phyloP scores from a whole-genome alignment of 2,888 invertebrate species.

The Tholera decimalis region DNA sequence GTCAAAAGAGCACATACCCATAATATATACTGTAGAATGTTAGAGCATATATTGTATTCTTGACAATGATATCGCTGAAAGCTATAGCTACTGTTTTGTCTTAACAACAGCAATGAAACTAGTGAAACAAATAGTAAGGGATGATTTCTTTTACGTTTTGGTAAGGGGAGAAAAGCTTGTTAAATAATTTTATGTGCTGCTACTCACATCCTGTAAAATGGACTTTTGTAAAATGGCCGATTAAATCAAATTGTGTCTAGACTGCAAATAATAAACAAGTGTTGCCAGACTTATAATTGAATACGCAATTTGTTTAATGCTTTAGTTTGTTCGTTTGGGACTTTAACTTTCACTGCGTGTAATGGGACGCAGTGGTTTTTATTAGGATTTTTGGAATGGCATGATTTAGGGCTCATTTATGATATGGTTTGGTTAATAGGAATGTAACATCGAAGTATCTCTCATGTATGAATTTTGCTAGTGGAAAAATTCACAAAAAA shows the following conservation, averaged over 20 bases:
- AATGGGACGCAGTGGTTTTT: constrained; percentile 5
- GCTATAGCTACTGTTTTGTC: too few relatives aligned
- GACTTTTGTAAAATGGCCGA: constrained; percentile 78
- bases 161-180: constrained; percentile 78
- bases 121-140: constrained; percentile 68
- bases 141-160: constrained; percentile 76
- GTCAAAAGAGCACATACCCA: too few relatives aligned
- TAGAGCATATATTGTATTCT: too few relatives aligned
- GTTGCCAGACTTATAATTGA: constrained; percentile 42
- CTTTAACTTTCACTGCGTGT: constrained; percentile 20
- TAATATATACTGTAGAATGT: too few relatives aligned
- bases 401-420: neutral
- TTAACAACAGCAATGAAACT: too few relatives aligned
- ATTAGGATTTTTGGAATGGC: neutral
- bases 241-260: constrained; percentile 83
- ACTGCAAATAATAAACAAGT: constrained; percentile 65
- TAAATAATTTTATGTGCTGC: constrained; percentile 85
- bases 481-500: too few relatives aligned
- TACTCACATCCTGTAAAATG: constrained; percentile 77
- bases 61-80: too few relatives aligned
- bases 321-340: constrained; percentile 16
- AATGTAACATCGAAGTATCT: neutral
- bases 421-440: neutral
- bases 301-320: constrained; percentile 43
- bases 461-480: too few relatives aligned